These are phyloP conservation scores for Agrochola circellaris DNA, from an alignment of 2,888 invertebrate species.

Conservation along the genomic window DNA sequence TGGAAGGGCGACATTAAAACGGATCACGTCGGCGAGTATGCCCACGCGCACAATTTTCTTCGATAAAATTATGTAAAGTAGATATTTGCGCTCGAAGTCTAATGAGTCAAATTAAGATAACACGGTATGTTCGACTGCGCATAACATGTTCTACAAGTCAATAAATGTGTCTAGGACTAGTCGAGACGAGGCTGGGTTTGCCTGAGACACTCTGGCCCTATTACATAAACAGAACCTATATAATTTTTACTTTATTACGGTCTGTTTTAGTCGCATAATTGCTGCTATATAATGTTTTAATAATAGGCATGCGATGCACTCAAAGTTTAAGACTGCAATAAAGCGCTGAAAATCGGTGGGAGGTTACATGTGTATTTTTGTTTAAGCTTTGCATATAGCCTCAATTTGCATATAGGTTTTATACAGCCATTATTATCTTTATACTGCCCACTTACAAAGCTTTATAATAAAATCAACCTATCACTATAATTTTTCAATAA, in stretches of 20 bases:
- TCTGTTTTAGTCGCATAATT: constrained; percentile 54
- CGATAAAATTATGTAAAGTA: constrained; percentile 88
- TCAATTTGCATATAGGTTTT: constrained; percentile 38
- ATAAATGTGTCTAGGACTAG: constrained; percentile 81
- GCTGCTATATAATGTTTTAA: constrained; percentile 50
- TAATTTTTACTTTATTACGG: constrained; percentile 59
- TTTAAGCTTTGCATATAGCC: constrained; percentile 22
- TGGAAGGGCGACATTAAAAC: constrained; percentile 83
- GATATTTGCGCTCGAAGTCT: constrained; percentile 83
- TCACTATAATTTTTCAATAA: constrained; percentile 59
- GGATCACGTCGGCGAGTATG: constrained; percentile 78
- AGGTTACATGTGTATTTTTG: constrained; percentile 16
- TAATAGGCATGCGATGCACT: constrained; percentile 42
- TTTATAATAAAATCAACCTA: constrained; percentile 31
- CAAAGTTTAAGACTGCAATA: constrained; percentile 36
- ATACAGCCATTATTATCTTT: constrained; percentile 40
- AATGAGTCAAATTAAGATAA: constrained; percentile 88
- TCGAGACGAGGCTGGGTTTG: constrained; percentile 75
- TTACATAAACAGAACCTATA: constrained; percentile 60
- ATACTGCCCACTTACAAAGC: constrained; percentile 30
- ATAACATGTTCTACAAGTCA: constrained; percentile 82
- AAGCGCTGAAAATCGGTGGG: constrained; percentile 45
- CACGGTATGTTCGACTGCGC: constrained; percentile 74
- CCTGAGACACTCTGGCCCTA: constrained; percentile 58
- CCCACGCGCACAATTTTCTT: constrained; percentile 87